These are phyloP conservation scores for Parelbella ahira DNA, from an alignment of 2,888 invertebrate genomes.

Conservation along the genomic window DNA sequence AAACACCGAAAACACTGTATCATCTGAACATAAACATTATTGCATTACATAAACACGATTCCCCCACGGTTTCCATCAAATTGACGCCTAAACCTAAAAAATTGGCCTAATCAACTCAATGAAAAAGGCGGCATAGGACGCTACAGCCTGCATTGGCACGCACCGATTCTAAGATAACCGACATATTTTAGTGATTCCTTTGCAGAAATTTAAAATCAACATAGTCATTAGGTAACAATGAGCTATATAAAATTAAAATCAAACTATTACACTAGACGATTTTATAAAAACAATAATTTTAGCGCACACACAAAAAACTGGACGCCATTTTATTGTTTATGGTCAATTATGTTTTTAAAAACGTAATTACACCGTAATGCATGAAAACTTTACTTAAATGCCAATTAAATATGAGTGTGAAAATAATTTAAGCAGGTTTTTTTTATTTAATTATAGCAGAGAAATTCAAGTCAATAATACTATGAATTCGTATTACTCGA, in stretches of 20 bases:
- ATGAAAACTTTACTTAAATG: not conserved
- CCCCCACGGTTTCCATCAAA: slow-evolving; percentile 4
- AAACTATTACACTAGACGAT: slow-evolving; percentile 42
- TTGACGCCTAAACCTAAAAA: slow-evolving; percentile 34
- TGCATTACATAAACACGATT: slow-evolving; percentile 32
- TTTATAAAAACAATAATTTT: slow-evolving; percentile 71
- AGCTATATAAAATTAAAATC: slow-evolving; percentile 29
- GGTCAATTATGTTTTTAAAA: slow-evolving; percentile 39
- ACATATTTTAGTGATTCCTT: slow-evolving; percentile 34
- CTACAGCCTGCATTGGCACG: slow-evolving; percentile 65
- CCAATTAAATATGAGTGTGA: slow-evolving; percentile 7
- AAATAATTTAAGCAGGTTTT: too few relatives aligned
- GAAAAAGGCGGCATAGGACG: slow-evolving; percentile 72
- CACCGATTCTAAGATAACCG: slow-evolving; percentile 49
- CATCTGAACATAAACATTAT: slow-evolving; percentile 37
- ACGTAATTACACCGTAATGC: slow-evolving; percentile 11
- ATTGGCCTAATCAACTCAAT: slow-evolving; percentile 57
- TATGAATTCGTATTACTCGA: too few relatives aligned
- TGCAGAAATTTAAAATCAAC: slow-evolving; percentile 33
- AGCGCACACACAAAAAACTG: slow-evolving; percentile 78
- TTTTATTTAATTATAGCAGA: too few relatives aligned
- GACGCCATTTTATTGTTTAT: slow-evolving; percentile 81
- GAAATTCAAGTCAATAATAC: too few relatives aligned
- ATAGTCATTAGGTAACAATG: slow-evolving; percentile 4
- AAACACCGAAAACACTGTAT: slow-evolving; percentile 52